A percentile compares a stretch with the other conserved stretches of the same genome.
phyloP scores from a whole-genome alignment of 1,140 invertebrate species.

The Lutraria rhynchaena region DNA sequence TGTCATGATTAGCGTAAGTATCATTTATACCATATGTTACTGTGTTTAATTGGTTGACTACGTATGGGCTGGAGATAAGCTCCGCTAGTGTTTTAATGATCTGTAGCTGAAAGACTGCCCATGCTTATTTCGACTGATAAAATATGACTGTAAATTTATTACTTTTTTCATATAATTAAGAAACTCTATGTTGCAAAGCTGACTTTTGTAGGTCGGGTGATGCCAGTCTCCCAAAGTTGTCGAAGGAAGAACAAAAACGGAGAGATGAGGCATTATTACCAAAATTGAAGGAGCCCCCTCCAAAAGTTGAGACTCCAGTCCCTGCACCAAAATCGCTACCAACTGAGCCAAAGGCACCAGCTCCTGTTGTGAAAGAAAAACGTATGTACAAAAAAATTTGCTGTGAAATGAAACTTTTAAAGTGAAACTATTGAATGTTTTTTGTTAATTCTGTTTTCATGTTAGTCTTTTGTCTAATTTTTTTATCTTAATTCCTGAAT shows the following conservation, averaged over 20 bases:
- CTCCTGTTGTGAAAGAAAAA: neutral
- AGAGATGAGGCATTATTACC: neutral
- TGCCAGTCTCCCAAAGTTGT: neutral
- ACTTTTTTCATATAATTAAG: no score
- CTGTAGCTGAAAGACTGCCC: no score
- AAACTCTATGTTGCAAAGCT: no score
- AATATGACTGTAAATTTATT: no score
- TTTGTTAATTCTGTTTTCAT: neutral
- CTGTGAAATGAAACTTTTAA: neutral
- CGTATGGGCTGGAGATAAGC: no score
- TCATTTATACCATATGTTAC: no score
- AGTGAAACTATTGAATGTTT: neutral
- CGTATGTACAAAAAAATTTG: neutral
- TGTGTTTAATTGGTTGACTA: no score
- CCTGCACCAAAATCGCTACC: neutral
- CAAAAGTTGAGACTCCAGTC: neutral
- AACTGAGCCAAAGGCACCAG: neutral
- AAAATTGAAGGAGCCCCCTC: neutral
- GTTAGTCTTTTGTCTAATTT: neutral
- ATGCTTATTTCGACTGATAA: no score
- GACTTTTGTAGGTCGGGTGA: neutral
- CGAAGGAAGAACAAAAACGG: neutral
- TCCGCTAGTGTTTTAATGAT: no score
- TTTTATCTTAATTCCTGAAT: no score
- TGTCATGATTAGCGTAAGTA: no score